Base-by-base conservation (phyloP, 2,888 invertebrate genomes). In the Rhingia rostrata region DNA sequence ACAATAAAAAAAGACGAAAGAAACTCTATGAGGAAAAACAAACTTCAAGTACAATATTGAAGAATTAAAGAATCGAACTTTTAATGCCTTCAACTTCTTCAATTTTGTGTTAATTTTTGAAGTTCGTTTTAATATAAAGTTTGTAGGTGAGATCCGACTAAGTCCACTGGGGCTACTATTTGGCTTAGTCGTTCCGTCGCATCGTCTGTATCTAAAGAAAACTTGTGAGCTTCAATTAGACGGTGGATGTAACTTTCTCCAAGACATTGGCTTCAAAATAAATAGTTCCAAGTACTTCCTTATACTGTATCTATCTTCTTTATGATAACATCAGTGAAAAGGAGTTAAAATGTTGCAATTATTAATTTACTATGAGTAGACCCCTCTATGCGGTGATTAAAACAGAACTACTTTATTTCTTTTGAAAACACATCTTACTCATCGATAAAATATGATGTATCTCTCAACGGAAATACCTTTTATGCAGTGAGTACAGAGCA, bases 61-160 rank as follows among this genome's bases (percentile, higher is more conserved):
- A 83, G 79, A 78, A 83, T 83, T 83, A 83, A 78, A 66, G 78
- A 83, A 83, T 83, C 83, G 83, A 83, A 83, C 72, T 83, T 83
- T 83, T 83, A 83, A 83, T 83, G 73, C 73, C 72, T 66, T 78
- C 72, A 83, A 83, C 82, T 83, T 83, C 78, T 79, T 83, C 78
- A 83, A 83, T 83, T 83, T 79, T 78, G 83, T 67, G 78, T 83
- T 83, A 78, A 83, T 83, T 83, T 83, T 83, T 78, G 78, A 83
- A 83, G 83, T 83, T 79, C 78, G 72, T 83, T 83, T 83, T 78
- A 83, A 67, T 78, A 78, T 66, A 83, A 78, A 78, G 43, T 83
- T 79, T 83, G 7, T 60, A 77, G 78, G 78, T 83, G 78, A 78
- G 63, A 63, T 58, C n/a, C 63, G 53, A 51, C 66, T 64, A 37